Base-by-base conservation (phyloP, 2,888 invertebrate species). In the Drosophila subsilvestris region DNA sequence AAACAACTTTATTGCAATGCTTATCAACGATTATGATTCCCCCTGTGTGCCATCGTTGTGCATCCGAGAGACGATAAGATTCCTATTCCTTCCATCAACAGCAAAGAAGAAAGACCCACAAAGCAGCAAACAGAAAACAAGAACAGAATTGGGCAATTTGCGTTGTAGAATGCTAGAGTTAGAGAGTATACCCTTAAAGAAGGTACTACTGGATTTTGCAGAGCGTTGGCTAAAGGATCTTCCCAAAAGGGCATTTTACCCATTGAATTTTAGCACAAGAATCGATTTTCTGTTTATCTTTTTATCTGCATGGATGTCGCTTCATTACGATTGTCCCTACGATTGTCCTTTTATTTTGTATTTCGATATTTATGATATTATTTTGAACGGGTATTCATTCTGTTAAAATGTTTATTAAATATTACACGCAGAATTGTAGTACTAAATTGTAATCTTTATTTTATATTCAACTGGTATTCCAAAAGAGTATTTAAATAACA, bases 11-110 rank as follows among this genome's bases (percentile, higher is more conserved):
- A 83, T 87, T 75, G 82, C 74, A 70, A 54, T 44, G 61, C 79
- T 87, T 83, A 87, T 85, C 82, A 81, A 53, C 77, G 84, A 76
- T 80, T 80, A 79, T 67, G 54, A 60, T 61, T 65, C 44, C 45
- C n/a, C 22, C 42, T 32, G 32, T 37, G 37, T 37, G 37, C 37
- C 37, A 37, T 32, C 45, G 25, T 59, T 69, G 70, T 69, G 60
- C 58, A 70, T 69, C 60, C 8, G 27, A 49, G 43, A 49, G 14
- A 17, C 67, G 70, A 68, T 69, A 68, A 69, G 68, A 69, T 59
- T 68, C 12, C 22, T 27, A 8, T 27, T 27, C 37, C 37, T 37
- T 37, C 20, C 55, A 55, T 49, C 22, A 29, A 22, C n/a, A 67
- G 48, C 68, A 56, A 66, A 66, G 66, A 67, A 56, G 37, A 37